phyloP scores from a whole-genome alignment of 2,113 vertebrate species.

The Noturus placidus region DNA sequence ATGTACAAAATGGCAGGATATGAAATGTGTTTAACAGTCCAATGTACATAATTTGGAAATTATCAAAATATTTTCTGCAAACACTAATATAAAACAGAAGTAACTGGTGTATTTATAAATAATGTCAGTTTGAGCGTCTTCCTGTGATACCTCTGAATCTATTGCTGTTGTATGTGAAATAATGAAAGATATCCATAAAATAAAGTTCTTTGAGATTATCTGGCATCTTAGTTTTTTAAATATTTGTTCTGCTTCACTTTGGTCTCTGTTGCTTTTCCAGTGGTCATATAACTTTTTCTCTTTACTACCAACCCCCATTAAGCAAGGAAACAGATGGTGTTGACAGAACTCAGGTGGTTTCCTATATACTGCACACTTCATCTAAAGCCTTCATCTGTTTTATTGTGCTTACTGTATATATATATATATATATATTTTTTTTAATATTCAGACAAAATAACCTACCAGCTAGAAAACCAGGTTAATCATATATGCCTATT shows the following conservation, averaged over 20 bases:
- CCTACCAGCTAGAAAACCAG: neutral
- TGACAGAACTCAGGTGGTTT: slow-evolving; percentile 33
- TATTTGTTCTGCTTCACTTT: neutral
- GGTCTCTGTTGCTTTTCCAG: neutral
- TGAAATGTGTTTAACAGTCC: neutral
- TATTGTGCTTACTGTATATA: neutral
- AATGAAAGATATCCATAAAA: slow-evolving; percentile 1
- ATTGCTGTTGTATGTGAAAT: slow-evolving; percentile 27
- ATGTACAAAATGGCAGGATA: neutral
- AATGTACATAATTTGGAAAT: slow-evolving; percentile 27
- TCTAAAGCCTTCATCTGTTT: slow-evolving; percentile 3
- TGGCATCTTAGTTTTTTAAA: neutral
- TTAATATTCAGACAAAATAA: neutral
- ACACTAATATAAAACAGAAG: neutral
- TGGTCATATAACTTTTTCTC: slow-evolving; percentile 17
- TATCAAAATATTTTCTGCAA: slow-evolving; percentile 41
- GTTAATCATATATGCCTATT: neutral
- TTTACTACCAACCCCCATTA: slow-evolving; percentile 29
- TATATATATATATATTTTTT: too few relatives aligned
- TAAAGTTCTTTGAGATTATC: neutral
- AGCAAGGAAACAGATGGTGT: slow-evolving; percentile 43
- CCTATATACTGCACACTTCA: slow-evolving; percentile 25
- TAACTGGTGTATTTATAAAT: slow-evolving; percentile 4
- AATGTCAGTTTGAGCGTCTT: slow-evolving; percentile 1
- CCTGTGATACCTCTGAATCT: slow-evolving; percentile 17